Evolutionary conservation across 2,888 invertebrate species (phyloP), one percentile per base, ranked within the genome.

Genomic region (Chorisops tibialis): DNA sequence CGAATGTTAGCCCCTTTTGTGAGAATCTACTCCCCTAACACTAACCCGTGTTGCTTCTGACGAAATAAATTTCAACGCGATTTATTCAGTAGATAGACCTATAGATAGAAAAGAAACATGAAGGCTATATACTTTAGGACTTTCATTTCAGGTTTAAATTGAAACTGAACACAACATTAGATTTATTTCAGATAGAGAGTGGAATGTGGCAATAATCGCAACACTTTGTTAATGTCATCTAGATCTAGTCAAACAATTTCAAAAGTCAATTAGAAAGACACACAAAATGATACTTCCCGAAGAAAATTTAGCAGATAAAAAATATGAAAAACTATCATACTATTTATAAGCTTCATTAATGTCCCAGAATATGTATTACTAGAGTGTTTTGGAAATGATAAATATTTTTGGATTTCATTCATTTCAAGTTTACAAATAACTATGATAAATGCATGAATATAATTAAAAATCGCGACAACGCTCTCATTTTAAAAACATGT

Each of bases 41-140:
- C n/a, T 4, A 30, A 30, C 24, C 39, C 22, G 39, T 54, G 43
- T 21, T 45, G 56, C n/a, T 35, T 24, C 24, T 18, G 14, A 38
- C 35, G 56, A 56, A 43, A 56, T 56, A 60, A 66, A 67, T 62
- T 63, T 56, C 45, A 49, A 14, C 48, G 39, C 50, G 43, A 43
- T 63, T 62, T 62, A 35, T 35, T 60, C 60, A 52, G 47, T 59
- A 61, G 51, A 60, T 50, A 59, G 67, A 65, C 64, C 63, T 63
- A 61, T 62, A 63, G 60, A 56, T 45, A 45, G 52, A 45, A 62
- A 54, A 51, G 50, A 56, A 63, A 65, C 47, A 65, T 59, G 65
- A 65, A 47, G 61, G 49, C 43, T 21, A 16, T 4, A 43, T 16
- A 22, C 16, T 19, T 16, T 43, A 43, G 45, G 43, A 43, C 43